Conservation (phyloP, 2,113 vertebrate genomes). For the Barnardius zonarius region DNA sequence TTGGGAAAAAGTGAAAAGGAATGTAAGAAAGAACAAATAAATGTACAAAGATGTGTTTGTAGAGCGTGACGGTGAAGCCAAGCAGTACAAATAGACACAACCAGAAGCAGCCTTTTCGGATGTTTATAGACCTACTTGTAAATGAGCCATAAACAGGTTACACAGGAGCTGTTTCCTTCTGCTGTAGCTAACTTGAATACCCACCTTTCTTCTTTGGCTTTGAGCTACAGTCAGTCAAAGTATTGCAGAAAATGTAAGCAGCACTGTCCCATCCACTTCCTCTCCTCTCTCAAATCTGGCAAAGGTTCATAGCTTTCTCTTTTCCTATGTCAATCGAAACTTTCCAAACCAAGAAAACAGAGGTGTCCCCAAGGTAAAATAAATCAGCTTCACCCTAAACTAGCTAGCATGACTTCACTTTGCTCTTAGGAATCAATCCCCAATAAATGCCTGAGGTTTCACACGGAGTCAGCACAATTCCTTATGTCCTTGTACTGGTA, state of each 20-base stretch:
- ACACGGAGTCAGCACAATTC: neutral
- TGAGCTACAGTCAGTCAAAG: neutral
- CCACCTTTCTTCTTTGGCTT: neutral
- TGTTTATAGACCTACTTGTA: neutral
- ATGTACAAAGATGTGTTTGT: neutral
- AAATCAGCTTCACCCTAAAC: neutral
- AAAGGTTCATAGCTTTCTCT: neutral
- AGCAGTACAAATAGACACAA: neutral
- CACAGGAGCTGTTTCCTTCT: neutral
- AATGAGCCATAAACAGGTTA: constrained; percentile 8
- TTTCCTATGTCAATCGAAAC: neutral
- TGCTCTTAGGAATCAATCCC: neutral
- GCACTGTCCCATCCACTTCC: neutral
- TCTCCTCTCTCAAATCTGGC: neutral
- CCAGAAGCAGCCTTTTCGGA: neutral
- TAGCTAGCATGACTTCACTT: neutral
- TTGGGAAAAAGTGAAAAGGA: constrained; percentile 61
- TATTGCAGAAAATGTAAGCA: neutral
- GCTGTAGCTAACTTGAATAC: neutral
- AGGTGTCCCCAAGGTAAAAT: neutral
- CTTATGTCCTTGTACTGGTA: neutral
- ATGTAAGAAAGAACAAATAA: constrained; percentile 25
- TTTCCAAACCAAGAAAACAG: neutral
- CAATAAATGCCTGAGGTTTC: neutral
- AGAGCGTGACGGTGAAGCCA: neutral